Evolutionary conservation across 92 coral and sea anemone genomes (phyloP).

Genomic region (Desmophyllum pertusum): DNA sequence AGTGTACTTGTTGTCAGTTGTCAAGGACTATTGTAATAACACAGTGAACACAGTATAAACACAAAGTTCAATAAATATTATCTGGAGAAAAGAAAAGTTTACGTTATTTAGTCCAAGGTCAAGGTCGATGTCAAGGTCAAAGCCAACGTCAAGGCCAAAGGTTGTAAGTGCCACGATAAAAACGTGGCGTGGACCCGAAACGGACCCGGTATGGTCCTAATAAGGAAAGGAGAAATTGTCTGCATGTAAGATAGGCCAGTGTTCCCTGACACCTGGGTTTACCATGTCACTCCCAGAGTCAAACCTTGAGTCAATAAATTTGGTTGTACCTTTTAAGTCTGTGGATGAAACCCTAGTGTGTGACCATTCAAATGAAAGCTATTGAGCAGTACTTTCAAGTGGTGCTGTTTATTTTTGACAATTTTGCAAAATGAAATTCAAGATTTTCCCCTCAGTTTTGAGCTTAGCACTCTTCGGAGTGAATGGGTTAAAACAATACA

Average conservation of each 20-base stretch:
- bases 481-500: too few species aligned
- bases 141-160: neutral
- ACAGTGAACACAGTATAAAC: neutral
- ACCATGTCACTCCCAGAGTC: too few species aligned
- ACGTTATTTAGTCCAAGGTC: neutral
- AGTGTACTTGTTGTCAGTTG: neutral
- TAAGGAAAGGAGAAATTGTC: neutral
- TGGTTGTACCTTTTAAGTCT: too few species aligned
- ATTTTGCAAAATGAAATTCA: too few species aligned
- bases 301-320: too few species aligned
- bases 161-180: slow-evolving; percentile 14
- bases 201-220: slow-evolving; percentile 8
- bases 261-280: neutral
- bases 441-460: too few species aligned
- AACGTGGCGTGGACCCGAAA: slow-evolving; percentile 39
- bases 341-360: too few species aligned
- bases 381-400: too few species aligned
- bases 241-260: slow-evolving; percentile 4
- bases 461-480: too few species aligned
- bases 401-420: too few species aligned
- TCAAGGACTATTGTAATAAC: neutral
- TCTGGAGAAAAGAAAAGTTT: neutral
- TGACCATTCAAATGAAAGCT: too few species aligned
- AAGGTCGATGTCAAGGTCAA: too few species aligned
- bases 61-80: neutral